phyloP scores from a whole-genome alignment of 2,888 invertebrate genomes.

The Rhagonycha lutea region DNA sequence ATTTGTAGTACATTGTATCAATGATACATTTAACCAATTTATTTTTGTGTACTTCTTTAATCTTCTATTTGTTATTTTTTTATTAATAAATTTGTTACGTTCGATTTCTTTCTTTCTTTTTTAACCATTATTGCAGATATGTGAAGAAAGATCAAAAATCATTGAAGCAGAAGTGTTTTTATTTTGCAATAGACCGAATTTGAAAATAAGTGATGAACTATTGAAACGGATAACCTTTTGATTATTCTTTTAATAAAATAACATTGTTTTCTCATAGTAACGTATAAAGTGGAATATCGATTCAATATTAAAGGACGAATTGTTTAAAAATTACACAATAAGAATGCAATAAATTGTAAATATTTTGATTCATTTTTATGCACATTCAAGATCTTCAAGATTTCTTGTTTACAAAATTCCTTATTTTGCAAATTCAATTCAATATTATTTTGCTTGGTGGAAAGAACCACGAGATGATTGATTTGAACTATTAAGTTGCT shows the following conservation, averaged over 20 bases:
- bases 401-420: not conserved
- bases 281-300: not conserved
- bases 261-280: constrained; percentile 11
- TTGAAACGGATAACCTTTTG: constrained; percentile 16
- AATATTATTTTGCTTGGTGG: not conserved
- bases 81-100: not conserved
- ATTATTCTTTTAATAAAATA: constrained; percentile 4
- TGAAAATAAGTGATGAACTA: constrained; percentile 19
- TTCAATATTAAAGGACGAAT: not conserved
- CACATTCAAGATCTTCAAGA: not conserved
- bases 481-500: not conserved
- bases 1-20: constrained; percentile 42
- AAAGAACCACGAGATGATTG: not conserved
- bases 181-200: constrained; percentile 5
- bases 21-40: constrained; percentile 30
- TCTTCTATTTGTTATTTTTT: not conserved
- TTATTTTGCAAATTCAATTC: not conserved
- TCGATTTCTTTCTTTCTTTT: not conserved
- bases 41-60: not conserved
- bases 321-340: not conserved
- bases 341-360: not conserved
- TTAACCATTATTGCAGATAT: not conserved
- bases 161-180: not conserved
- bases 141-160: not conserved
- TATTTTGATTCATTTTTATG: not conserved